Evolutionary conservation across 2,797 vertebrate genomes (phyloP).

Genomic region (Eupleurogrammus muticus): DNA sequence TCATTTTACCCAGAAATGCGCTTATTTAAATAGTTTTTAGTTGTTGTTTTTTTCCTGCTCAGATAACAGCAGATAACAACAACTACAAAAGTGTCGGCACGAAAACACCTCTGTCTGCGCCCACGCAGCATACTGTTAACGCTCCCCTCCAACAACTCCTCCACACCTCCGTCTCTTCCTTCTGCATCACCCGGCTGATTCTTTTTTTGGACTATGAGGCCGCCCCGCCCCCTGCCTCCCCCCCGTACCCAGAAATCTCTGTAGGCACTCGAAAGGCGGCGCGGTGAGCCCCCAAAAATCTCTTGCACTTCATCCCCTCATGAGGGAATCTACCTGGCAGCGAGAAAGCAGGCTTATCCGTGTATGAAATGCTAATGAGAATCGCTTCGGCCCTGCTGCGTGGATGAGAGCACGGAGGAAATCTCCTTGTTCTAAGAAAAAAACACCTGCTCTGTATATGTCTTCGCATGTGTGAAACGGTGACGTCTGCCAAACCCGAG

Average conservation of each 20-base stretch:
- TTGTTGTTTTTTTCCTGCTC: background rate
- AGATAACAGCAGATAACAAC: background rate
- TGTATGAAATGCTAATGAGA: constrained; percentile 75
- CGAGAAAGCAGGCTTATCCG: constrained; percentile 63
- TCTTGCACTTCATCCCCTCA: constrained; percentile 64
- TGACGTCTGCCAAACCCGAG: constrained; percentile 56
- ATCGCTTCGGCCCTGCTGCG: constrained; percentile 56
- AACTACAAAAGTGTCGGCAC: background rate
- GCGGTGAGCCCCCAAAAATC: constrained; percentile 51
- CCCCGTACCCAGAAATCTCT: constrained; percentile 22
- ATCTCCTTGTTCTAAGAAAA: constrained; percentile 56
- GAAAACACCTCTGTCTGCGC: constrained; percentile 10
- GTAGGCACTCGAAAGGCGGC: constrained; percentile 59
- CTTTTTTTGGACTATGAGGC: constrained; percentile 49
- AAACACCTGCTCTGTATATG: constrained; percentile 63
- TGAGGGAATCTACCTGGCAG: constrained; percentile 72
- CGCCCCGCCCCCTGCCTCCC: constrained; percentile 25
- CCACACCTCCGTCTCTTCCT: constrained; percentile 7
- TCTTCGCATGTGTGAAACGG: constrained; percentile 62
- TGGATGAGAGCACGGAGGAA: constrained; percentile 50
- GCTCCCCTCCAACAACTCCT: constrained; percentile 1
- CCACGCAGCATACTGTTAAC: constrained; percentile 33
- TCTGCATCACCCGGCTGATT: constrained; percentile 29
- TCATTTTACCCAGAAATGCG: background rate
- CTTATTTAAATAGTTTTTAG: background rate